Percentiles rank a stretch among this genome's conserved stretches.
Evolutionary conservation across 2,888 invertebrate genomes (phyloP).

Genomic region (Nomada goodeniana): DNA sequence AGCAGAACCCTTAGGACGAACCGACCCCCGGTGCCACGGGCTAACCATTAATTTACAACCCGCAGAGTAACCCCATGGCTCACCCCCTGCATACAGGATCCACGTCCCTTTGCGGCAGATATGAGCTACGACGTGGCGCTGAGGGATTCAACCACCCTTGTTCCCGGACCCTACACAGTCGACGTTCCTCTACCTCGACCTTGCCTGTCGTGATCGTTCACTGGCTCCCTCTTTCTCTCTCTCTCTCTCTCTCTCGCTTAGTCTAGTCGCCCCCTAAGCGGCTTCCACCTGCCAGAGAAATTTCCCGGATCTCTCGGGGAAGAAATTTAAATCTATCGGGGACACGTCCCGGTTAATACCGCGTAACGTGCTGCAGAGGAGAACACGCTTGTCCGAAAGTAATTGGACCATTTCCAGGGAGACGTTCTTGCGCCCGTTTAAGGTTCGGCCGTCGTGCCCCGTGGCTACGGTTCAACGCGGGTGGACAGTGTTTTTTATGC

Average conservation of each 20-base stretch:
- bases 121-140: conserved; percentile 80
- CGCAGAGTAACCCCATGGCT: conserved; percentile 80
- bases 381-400: conserved; percentile 35
- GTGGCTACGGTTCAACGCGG: neutral
- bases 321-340: conserved; percentile 70
- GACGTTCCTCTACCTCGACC: conserved; percentile 58
- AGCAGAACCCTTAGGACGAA: conserved; percentile 80
- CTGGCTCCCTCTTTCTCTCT: conserved; percentile 9
- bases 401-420: conserved; percentile 40
- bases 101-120: conserved; percentile 80
- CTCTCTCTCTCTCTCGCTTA: neutral
- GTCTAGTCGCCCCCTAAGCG: conserved; percentile 57
- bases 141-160: conserved; percentile 75
- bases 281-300: conserved; percentile 65
- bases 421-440: conserved; percentile 23
- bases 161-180: conserved; percentile 60
- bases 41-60: conserved; percentile 84
- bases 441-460: neutral
- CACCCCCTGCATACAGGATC: conserved; percentile 74
- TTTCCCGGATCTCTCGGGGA: conserved; percentile 44
- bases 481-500: neutral
- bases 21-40: conserved; percentile 77
- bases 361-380: conserved; percentile 40
- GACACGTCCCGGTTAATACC: conserved; percentile 57
- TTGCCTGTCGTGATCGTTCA: conserved; percentile 48